Evolutionary conservation across 2,888 invertebrate species (phyloP).

Genomic region (Idaea aversata): DNA sequence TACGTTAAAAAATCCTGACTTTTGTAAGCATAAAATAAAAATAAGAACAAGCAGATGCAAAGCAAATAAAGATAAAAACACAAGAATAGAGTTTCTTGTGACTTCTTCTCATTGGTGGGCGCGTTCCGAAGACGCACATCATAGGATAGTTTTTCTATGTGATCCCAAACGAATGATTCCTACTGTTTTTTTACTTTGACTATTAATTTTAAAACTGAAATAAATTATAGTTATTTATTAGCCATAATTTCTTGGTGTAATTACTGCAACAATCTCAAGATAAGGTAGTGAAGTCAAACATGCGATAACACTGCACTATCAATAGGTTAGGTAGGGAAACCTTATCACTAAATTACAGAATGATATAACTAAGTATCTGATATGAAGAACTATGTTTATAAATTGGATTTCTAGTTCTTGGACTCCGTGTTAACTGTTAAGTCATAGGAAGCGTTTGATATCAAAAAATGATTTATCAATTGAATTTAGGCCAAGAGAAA

Average conservation of each 20-base stretch:
- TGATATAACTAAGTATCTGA: constrained; percentile 18
- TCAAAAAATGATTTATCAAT: neutral
- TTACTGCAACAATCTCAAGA: constrained; percentile 11
- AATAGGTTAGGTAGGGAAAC: constrained; percentile 6
- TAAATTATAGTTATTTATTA: neutral
- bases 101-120: too few relatives aligned
- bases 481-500: too few relatives aligned
- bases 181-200: neutral
- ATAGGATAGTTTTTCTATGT: too few relatives aligned
- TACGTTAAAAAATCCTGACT: too few relatives aligned
- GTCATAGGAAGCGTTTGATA: neutral
- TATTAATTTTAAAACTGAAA: neutral
- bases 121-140: too few relatives aligned
- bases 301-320: constrained; percentile 35
- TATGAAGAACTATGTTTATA: neutral
- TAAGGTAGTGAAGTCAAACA: constrained; percentile 11
- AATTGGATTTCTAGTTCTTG: neutral
- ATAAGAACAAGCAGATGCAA: too few relatives aligned
- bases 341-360: constrained; percentile 36
- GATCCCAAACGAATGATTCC: too few relatives aligned
- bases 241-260: neutral
- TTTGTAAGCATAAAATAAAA: too few relatives aligned
- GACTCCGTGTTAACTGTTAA: neutral
- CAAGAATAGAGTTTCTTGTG: too few relatives aligned
- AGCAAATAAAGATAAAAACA: too few relatives aligned